Evolutionary conservation across 2,113 vertebrate genomes (phyloP).

Genomic region (Microtus ochrogaster): DNA sequence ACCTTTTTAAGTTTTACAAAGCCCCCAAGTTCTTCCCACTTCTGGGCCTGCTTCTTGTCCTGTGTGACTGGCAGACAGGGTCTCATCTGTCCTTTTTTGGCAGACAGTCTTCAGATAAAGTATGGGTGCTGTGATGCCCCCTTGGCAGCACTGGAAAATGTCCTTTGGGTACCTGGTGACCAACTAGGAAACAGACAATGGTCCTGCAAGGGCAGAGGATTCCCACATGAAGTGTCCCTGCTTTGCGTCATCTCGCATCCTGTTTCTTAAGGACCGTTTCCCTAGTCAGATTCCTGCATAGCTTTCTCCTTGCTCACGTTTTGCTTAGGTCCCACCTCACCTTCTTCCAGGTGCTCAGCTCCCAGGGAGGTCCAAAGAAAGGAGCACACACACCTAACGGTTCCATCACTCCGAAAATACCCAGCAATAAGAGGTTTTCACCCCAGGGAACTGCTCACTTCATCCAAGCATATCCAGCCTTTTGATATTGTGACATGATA

Average conservation of each 20-base stretch:
- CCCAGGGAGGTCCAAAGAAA: neutral
- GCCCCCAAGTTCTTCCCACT: constrained; percentile 68
- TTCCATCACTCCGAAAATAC: neutral
- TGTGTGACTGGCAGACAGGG: neutral
- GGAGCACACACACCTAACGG: fast-evolving
- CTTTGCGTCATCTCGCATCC: neutral
- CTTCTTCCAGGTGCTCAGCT: neutral
- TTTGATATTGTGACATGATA: neutral
- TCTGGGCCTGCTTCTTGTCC: constrained; percentile 25
- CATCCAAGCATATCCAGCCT: neutral
- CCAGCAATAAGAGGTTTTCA: neutral
- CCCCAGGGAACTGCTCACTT: neutral
- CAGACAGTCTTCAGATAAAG: neutral
- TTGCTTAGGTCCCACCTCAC: too few relatives aligned
- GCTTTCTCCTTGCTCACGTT: neutral
- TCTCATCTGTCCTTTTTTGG: neutral
- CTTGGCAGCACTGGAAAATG: neutral
- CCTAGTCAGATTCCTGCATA: neutral
- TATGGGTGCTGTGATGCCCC: neutral
- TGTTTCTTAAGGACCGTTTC: neutral
- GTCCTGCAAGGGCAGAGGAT: neutral
- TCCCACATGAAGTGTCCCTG: neutral
- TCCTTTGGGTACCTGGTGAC: neutral
- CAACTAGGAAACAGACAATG: neutral
- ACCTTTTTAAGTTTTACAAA: constrained; percentile 66